Evolutionary conservation across 1,140 invertebrate genomes (phyloP), one percentile per base, ranked within the genome.

Genomic region (Monomorium pharaonis): DNA sequence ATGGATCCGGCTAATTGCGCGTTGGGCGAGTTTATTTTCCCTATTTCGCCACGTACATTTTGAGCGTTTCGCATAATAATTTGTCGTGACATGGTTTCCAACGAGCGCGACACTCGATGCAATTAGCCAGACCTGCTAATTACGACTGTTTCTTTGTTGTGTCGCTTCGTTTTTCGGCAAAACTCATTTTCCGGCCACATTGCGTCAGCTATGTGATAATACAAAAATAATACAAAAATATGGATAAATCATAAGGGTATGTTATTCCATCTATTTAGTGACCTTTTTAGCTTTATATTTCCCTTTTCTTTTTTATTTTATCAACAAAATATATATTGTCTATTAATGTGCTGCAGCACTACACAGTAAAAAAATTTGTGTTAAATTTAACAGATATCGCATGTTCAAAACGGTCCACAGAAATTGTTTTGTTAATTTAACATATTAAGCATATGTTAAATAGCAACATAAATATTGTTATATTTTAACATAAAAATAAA

Each of bases 121-220:
- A 83, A 83, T 83, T 83, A 83, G 78, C n/a, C 54, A 24, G 67
- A 33, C 67, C 67, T 83, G 78, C 78, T 83, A 83, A 83, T 83
- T 83, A 83, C 67, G 67, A 44, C n/a, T 56, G 42, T 72, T 83
- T 83, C 67, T 83, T 83, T 74, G 44, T 72, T 81, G 37, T 27
- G 21, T 12, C 78, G 67, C 14, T 44, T 83, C 78, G 78, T 83
- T 83, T 83, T 72, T 74, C 27, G 78, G 51, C 49, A 60, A 74
- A 81, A 83, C 78, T 83, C 78, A 83, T 83, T 83, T 83, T 47
- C 51, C 54, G 37, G 18, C 51, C 51, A 33, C 14, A 30, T 30
- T 10, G 51, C n/a, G n/a, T n/a, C 18, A 12, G 27, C 14, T 30
- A 47, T 2, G 60, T 33, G 65, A 83, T 58, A 47, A 51, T n/a